Evolutionary conservation across 2,888 invertebrate genomes (phyloP), one percentile per base, ranked within the genome.

Genomic region (Meiosimyza decipiens): DNA sequence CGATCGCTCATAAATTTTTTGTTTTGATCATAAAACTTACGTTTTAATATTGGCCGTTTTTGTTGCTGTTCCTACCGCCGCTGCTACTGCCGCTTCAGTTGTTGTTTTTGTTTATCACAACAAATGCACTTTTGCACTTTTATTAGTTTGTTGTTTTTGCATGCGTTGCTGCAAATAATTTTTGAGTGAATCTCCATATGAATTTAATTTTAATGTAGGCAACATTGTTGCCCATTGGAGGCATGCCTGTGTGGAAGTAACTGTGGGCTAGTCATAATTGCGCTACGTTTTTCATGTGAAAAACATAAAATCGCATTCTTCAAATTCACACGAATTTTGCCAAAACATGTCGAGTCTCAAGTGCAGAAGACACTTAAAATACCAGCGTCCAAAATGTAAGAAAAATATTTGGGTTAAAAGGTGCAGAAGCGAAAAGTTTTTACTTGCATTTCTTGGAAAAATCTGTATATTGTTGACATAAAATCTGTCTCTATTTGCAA

Each of bases 1-100:
- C 81, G 84, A 83, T 80, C 80, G 81, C 83, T 84, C 85, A 81
- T 85, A 83, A 85, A 84, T 79, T 78, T 80, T 74, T 76, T 77
- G 76, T 71, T 76, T 73, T 74, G 72, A 77, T 79, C 79, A 74
- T 78, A 76, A 79, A 79, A 78, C 49, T 67, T 67, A 57, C 67
- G 40, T 67, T 67, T 67, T 67, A 49, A 57, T 64, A 49, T 47
- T 51, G 18, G 49, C 40, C 47, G 12, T 40, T 62, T 50, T n/a
- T 71, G 62, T 52, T 71, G 6, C 22, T 62, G 40, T 52, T 62
- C 33, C 16, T 62, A 7, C 33, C 28, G 62, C 5, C 57, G 22
- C 28, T 57, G 57, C 28, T 28, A 13, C 28, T 28, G 15, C 18
- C 7, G 28, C 33, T 62, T 5, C 13, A 15, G 49, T 51, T 49